Evolutionary conservation across 2,797 vertebrate species (phyloP), one percentile per base, ranked within the genome.

Genomic region (Siniperca obscura): DNA sequence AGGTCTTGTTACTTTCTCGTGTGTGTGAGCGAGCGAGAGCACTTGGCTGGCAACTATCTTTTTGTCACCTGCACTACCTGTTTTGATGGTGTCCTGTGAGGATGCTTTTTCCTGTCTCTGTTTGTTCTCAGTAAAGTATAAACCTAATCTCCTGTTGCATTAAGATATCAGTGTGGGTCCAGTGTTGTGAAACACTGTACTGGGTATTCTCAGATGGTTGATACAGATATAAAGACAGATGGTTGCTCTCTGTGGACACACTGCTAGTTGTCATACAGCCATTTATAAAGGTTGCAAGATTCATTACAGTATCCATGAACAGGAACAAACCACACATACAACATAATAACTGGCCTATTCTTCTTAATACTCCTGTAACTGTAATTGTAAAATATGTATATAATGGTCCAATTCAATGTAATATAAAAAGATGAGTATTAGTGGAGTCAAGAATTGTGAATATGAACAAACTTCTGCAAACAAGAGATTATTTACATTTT

Each of bases 161-260:
- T 46, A 67, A 61, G 16, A 48, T 21, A 62, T 40, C 7, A 64
- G 1, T 25, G 34, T 40, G 34, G 38, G 22, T 10, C 17, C 12
- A 21, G 22, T 38, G 12, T 30, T 62, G 21, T 78, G 48, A 66
- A 78, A 16, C 36, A 17, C 22, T 46, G 19, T 13, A 1, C 46
- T 76, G 68, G n/a, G 4, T 57, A 56, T 56, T 73, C 40, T 68
- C 64, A 34, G 42, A 7, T 65, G 52, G 59, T 0, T 64, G 30
- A 21, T 42, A 46, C 13, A 50, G 46, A 74, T 59, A 71, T 16
- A 22, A 34, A 71, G 60, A 82, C 46, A 40, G 59, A 69, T 22
- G 3, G 6, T 19, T 78, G 46, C 7, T 70, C 7, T 70, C 13
- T 78, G 13, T n/a, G 46, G 38, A 44, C 1, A 10, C 4, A 5